Base-by-base conservation (phyloP, 2,113 vertebrate species). In the Callithrix jacchus region DNA sequence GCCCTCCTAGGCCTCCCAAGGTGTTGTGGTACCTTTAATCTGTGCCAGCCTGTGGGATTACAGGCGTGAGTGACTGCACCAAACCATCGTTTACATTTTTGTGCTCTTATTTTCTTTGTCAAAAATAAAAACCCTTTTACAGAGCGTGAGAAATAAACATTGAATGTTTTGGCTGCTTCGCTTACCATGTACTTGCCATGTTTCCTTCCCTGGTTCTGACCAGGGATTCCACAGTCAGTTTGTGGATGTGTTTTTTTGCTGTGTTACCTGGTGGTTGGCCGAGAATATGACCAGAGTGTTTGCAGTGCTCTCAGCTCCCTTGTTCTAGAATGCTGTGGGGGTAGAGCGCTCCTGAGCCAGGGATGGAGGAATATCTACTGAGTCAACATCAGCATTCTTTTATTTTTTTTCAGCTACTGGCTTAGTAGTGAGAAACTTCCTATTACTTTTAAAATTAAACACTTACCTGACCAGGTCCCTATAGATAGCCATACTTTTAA, bases 371-470 rank as follows among this genome's bases (percentile, higher is more conserved):
- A 18, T 71, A 17, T 81, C 86, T 40, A 42, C 56, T n/a, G 32
- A 20, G 83, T 32, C 14, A 61, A 4, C 13, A 25, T 86, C 16
- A 37, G 3, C 32, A 6, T 71, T 70, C 13, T 81, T 88, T 73
- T 40, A 18, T 35, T n/a, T 5, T 47, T 68, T 40, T 86, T 56
- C 7, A 93, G 42, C 2, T 74, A 21, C n/a, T 37, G 9, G 3
- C 61, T 82, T 82, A 37, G 27, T 95, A 71, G 47, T 87, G 56
- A 89, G 27, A 58, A 76, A 37, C 83, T 77, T 49, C 6, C 13
- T 71, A 2, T 76, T 94, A 20, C 25, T 79, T 87, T 94, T 84
- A 37, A 88, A 61, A 61, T 90, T 91, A 79, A 94, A 68, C n/a
- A 87, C 21, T 91, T 71, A 52, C 1, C 17, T 94, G 37, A 68